Evolutionary conservation across 2,797 vertebrate species (phyloP).

Genomic region (Melanotaenia nigrans): DNA sequence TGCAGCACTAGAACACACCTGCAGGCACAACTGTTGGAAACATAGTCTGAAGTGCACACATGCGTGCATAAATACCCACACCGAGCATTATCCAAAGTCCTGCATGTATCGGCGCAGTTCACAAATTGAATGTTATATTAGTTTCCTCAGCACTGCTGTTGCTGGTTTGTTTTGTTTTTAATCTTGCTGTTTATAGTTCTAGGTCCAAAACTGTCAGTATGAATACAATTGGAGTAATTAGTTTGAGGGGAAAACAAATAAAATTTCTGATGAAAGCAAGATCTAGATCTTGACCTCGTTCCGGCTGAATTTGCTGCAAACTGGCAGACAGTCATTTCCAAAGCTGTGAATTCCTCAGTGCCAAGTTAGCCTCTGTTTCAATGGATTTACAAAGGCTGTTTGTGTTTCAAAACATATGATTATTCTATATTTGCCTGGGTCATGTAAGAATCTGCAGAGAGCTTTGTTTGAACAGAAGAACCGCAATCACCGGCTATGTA

Average conservation of each 20-base stretch:
- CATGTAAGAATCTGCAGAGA: conserved; percentile 50
- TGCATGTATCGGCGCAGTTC: conserved; percentile 29
- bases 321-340: conserved; percentile 46
- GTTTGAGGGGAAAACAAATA: conserved; percentile 67
- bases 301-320: conserved; percentile 39
- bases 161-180: conserved; percentile 68
- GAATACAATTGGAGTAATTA: conserved; percentile 67
- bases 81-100: conserved; percentile 6
- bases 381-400: conserved; percentile 71
- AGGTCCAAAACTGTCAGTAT: conserved; percentile 64
- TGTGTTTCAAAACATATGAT: conserved; percentile 73
- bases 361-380: conserved; percentile 57
- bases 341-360: conserved; percentile 72
- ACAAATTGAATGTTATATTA: conserved; percentile 50
- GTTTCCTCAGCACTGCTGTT: conserved; percentile 45
- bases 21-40: conserved; percentile 38
- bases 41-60: conserved; percentile 26
- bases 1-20: conserved; percentile 50
- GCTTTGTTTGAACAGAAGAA: conserved; percentile 58
- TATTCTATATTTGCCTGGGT: conserved; percentile 74
- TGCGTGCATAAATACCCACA: conserved; percentile 15
- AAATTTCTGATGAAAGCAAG: conserved; percentile 70
- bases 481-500: conserved; percentile 37
- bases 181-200: conserved; percentile 72
- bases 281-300: conserved; percentile 64